Evolutionary conservation across 2,113 vertebrate genomes (phyloP), one percentile per base, ranked within the genome.

Genomic region (Rhabdomys dilectus): DNA sequence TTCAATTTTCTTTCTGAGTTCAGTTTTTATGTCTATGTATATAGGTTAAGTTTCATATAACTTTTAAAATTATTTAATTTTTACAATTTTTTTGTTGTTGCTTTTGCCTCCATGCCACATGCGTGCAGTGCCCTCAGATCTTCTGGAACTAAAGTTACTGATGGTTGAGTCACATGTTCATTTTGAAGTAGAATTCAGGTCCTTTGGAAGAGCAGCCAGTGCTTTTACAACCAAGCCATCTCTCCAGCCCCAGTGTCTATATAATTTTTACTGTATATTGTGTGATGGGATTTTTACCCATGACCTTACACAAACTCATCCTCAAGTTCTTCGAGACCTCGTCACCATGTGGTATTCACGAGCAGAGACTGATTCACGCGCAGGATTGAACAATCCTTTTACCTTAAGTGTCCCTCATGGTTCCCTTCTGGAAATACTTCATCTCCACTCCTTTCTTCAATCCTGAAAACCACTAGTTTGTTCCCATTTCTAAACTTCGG

Each of bases 1-100:
- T 88, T 94, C 78, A 82, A 39, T 77, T 91, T 66, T 10, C 36
- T 76, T 91, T 95, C 45, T 17, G 4, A 53, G 31, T 84, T 94
- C 84, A 82, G 53, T 68, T 91, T 53, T 12, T 72, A 9, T 24
- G 13, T 22, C 16, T 87, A 3, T 66, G 22, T 19, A 1, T 85
- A 5, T 66, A 68, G 62, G 42, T 36, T 87, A 87, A 48, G 29
- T 86, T 86, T 7, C 34, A 21, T 26, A 0, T 88, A 26, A 29
- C 24, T 26, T 70, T 39, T 29, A 17, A 62, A 42, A 31, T 62
- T 29, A 39, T 17, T 84, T 19, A 10, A 29, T 62, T 39, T 64
- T 31, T 29, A 31, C 7, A 39, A 3, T 29, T 9, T 24, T 60
- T 24, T 13, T 36, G 15, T 58, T 81, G 31, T 16, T 4, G 24